phyloP scores from a whole-genome alignment of 2,888 invertebrate species.

The Drosophila prostipennis region DNA sequence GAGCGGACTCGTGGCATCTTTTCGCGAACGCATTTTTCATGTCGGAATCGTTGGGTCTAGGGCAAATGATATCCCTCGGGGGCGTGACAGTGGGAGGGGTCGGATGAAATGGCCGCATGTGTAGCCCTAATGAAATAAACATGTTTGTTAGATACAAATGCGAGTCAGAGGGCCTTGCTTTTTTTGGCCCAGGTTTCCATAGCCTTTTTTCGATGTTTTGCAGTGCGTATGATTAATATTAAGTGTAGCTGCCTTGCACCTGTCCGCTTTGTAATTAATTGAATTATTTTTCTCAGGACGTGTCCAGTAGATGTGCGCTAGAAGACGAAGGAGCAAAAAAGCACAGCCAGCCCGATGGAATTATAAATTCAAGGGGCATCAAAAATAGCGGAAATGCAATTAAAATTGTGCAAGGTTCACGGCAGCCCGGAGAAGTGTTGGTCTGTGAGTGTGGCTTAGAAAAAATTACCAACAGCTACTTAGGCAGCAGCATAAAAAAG shows the following conservation, averaged over 20 bases:
- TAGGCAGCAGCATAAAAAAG: conserved; percentile 34
- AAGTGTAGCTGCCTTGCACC: conserved; percentile 63
- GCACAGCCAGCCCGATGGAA: conserved; percentile 39
- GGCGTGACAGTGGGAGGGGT: conserved; percentile 9
- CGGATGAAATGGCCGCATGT: conserved; percentile 63
- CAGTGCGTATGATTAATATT: conserved; percentile 73
- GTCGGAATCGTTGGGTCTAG: conserved; percentile 70
- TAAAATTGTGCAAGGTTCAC: conserved; percentile 61
- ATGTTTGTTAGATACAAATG: conserved; percentile 75
- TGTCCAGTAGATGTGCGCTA: conserved; percentile 34
- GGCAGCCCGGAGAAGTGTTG: conserved; percentile 47
- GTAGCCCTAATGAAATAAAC: conserved; percentile 76
- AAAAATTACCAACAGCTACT: conserved; percentile 77
- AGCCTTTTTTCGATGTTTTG: conserved; percentile 24
- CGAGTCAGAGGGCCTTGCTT: conserved; percentile 47
- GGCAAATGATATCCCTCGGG: conserved; percentile 68
- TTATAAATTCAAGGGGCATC: conserved; percentile 76
- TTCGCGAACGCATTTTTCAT: conserved; percentile 79
- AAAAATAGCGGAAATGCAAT: conserved; percentile 78
- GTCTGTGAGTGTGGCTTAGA: conserved; percentile 74
- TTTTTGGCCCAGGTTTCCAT: conserved; percentile 11
- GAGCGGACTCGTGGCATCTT: conserved; percentile 51
- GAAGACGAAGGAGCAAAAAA: conserved; percentile 1
- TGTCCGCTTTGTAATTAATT: conserved; percentile 75
- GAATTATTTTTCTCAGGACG: conserved; percentile 75